Base-by-base conservation (phyloP, 2,888 invertebrate species). In the Idaea dimidiata region DNA sequence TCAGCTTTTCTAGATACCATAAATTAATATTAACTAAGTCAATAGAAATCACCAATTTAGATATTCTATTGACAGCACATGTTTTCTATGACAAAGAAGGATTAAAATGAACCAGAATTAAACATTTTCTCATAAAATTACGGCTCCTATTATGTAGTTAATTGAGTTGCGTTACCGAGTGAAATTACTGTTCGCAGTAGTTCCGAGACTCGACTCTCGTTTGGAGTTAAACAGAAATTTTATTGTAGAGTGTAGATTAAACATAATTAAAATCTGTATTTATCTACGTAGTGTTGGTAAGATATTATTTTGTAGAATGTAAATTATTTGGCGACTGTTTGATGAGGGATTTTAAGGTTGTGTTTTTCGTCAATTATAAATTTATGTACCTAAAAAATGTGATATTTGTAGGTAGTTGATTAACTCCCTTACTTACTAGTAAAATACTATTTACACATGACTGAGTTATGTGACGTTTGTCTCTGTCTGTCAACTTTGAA, bases 221-320 rank as follows among this genome's bases (percentile, higher is more conserved):
- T 65, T 57, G 58, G 14, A 58, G 59, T 53, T 57, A 57, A 65
- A 31, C 57, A 56, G 31, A 60, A 60, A 54, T 31, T 32, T 43
- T 54, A 32, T 64, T 57, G 60, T 59, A 55, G 32, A 43, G 17
- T 54, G 53, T 62, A 62, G 65, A 65, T 65, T 62, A 62, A 62
- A 62, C 60, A 62, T 62, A 65, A 65, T 62, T 65, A 61, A 54
- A 61, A 57, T 57, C 56, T 59, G 59, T 62, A 60, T 61, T 17
- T 18, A 61, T 54, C 24, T 14, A 14, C 14, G 10, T 43, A 43
- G 8, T 10, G 43, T 14, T 43, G 24, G 24, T n/a, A 53, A 57
- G 59, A 61, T 61, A 54, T 61, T 61, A 54, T 43, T 8, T 43
- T 8, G n/a, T n/a, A 43, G 7, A 43, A 8, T 14, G 43, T 14